phyloP scores from a whole-genome alignment of 2,113 vertebrate species.

The Bucco capensis region DNA sequence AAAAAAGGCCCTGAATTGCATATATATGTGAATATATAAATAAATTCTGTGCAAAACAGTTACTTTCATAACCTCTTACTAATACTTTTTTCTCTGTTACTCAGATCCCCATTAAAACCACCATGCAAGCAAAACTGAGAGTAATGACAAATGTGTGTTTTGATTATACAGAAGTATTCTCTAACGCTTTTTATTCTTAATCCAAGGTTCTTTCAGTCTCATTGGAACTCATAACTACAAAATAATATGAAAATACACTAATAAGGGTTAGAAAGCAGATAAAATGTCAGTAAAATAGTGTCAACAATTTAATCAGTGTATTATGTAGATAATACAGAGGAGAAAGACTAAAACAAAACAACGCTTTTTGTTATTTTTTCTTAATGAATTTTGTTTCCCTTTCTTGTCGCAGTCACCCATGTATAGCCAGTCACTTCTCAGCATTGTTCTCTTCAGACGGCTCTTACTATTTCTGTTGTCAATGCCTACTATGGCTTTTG shows the following conservation, averaged over 20 bases:
- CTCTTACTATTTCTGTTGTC: constrained; percentile 33
- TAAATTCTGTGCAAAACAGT: not conserved
- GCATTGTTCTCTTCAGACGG: not conserved
- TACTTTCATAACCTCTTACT: not conserved
- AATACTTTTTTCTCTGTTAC: not conserved
- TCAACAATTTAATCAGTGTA: not conserved
- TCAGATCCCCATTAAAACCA: not conserved
- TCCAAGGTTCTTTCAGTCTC: not conserved
- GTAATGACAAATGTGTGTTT: not conserved
- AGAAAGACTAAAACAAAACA: not conserved
- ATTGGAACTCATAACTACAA: not conserved
- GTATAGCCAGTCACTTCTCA: not conserved
- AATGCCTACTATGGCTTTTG: constrained; percentile 12
- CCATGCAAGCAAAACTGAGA: not conserved
- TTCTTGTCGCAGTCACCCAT: not conserved
- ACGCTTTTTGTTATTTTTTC: not conserved
- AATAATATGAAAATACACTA: not conserved
- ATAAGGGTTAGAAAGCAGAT: not conserved
- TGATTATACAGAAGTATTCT: not conserved
- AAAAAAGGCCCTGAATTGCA: not conserved
- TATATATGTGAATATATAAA: not conserved
- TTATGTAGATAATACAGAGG: not conserved
- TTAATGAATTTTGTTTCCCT: not conserved
- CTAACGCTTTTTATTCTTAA: not conserved
- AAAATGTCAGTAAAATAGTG: constrained; percentile 8